A percentile compares a stretch with the other conserved stretches of the same genome.
phyloP scores from a whole-genome alignment of 2,797 vertebrate species.

The Thripadectes ignobilis region DNA sequence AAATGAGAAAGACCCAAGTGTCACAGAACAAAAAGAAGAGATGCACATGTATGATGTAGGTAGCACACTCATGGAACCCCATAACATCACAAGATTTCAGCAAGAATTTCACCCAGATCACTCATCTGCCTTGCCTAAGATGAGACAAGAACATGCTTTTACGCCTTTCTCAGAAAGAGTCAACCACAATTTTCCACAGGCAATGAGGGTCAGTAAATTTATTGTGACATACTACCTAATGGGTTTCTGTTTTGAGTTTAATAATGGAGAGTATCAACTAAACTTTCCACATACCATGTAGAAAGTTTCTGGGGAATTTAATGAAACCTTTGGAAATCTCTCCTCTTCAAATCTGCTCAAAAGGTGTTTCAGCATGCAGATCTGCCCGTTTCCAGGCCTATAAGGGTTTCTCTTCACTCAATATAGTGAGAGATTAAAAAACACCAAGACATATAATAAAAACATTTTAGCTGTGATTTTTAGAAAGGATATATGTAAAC shows the following conservation, averaged over 20 bases:
- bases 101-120: not conserved
- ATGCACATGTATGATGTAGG: fast-evolving
- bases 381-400: not conserved
- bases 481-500: not conserved
- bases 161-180: not conserved
- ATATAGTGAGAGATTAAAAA: not conserved
- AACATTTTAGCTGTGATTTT: not conserved
- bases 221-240: not conserved
- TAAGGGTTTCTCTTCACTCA: not conserved
- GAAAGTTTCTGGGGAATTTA: not conserved
- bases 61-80: not conserved
- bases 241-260: not conserved
- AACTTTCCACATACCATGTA: not conserved
- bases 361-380: not conserved
- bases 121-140: not conserved
- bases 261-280: not conserved
- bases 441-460: not conserved
- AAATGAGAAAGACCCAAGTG: not conserved
- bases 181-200: not conserved
- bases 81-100: not conserved
- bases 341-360: not conserved
- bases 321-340: not conserved
- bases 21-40: not conserved
- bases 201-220: not conserved
- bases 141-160: not conserved